Conservation (phyloP, 2,797 vertebrate species). For the Sus cebifrons region DNA sequence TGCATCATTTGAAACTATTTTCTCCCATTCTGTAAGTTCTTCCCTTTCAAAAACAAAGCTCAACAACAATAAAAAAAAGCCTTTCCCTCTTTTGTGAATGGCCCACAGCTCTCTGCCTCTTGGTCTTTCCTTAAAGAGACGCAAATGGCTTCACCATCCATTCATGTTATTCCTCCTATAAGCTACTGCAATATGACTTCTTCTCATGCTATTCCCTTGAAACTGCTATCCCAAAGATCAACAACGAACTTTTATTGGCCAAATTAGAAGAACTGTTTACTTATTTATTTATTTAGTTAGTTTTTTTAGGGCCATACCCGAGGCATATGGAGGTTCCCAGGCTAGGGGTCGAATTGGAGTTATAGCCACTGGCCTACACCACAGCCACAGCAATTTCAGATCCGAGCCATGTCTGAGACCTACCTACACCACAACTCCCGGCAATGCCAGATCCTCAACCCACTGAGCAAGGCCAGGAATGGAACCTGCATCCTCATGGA, state of each 20-base stretch:
- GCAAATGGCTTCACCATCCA: not conserved
- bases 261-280: not conserved
- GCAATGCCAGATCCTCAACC: no score
- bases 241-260: not conserved
- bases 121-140: not conserved
- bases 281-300: not conserved
- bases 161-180: not conserved
- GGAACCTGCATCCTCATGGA: no score
- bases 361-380: no score
- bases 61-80: not conserved
- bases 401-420: no score
- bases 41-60: not conserved
- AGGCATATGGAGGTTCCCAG: no score
- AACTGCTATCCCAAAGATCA: not conserved
- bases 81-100: not conserved
- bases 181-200: not conserved
- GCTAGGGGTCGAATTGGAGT: no score
- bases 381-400: no score
- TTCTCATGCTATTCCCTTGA: not conserved
- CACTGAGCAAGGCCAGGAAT: no score
- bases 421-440: no score
- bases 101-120: not conserved
- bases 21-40: no score
- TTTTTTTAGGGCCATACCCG: no score
- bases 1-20: no score